Conservation (phyloP, 2,888 invertebrate genomes). For the Odiellus spinosus region DNA sequence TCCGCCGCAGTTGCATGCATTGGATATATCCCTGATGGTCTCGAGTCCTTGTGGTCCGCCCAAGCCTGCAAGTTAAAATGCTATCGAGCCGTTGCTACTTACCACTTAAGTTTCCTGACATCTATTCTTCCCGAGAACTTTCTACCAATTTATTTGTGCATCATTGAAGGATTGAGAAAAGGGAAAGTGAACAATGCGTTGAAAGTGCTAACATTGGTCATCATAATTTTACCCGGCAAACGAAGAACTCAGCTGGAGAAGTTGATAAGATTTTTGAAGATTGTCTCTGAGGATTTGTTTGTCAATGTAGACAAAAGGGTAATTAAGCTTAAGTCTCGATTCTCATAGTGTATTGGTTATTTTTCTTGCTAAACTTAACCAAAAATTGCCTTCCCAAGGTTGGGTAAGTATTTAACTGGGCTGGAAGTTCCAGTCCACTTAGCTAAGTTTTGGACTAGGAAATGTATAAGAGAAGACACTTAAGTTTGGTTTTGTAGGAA, state of each 20-base stretch:
- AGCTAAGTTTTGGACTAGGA: too few species aligned
- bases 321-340: too few species aligned
- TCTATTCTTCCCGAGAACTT: constrained; percentile 12
- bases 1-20: constrained; percentile 10
- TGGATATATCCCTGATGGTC: constrained; percentile 8
- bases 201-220: constrained; percentile 9
- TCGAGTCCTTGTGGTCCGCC: constrained; percentile 12
- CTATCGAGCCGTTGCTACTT: constrained; percentile 11
- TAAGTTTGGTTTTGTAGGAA: too few species aligned
- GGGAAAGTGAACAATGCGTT: constrained; percentile 5
- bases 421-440: too few species aligned
- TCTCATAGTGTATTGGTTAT: too few species aligned
- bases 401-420: too few species aligned
- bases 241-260: constrained; percentile 10
- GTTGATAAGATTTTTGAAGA: constrained; percentile 11
- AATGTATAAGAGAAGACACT: too few species aligned
- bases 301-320: constrained; percentile 15
- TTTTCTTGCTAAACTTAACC: too few species aligned
- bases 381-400: too few species aligned
- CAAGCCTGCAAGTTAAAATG: constrained; percentile 15
- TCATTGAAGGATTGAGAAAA: constrained; percentile 9
- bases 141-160: constrained; percentile 9
- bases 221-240: constrained; percentile 10
- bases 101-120: constrained; percentile 8
- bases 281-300: constrained; percentile 14